These are phyloP conservation scores for Aquatica leii DNA, from an alignment of 2,888 invertebrate genomes.

Conservation along the genomic window DNA sequence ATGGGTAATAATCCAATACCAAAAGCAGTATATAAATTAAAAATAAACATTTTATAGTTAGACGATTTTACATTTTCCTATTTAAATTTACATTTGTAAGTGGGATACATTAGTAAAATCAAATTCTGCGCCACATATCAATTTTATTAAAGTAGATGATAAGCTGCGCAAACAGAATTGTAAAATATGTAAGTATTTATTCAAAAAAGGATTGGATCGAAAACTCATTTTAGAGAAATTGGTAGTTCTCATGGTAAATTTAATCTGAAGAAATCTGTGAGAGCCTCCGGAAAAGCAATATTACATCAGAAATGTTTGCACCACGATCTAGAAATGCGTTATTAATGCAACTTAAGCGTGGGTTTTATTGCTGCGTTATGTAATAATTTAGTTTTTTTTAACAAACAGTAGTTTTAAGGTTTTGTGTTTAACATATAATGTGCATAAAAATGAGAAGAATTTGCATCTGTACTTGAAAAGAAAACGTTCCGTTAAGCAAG, in stretches of 20 bases:
- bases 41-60: conserved; percentile 25
- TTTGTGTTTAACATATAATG: no score
- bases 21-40: conserved; percentile 18
- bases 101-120: conserved; percentile 1
- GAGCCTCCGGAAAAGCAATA: conserved; percentile 31
- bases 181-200: conserved; percentile 35
- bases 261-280: conserved; percentile 38
- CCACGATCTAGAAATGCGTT: conserved; percentile 37
- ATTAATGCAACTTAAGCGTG: conserved; percentile 39
- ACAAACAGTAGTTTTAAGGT: background rate
- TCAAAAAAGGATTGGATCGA: conserved; percentile 37
- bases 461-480: no score
- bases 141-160: conserved; percentile 26
- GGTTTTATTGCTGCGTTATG: conserved; percentile 35
- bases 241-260: conserved; percentile 41
- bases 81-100: background rate
- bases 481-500: no score
- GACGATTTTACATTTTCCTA: background rate
- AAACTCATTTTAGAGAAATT: conserved; percentile 41
- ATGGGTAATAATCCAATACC: conserved; percentile 21
- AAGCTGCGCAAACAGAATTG: conserved; percentile 33
- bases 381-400: conserved; percentile 9
- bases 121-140: conserved; percentile 14
- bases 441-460: no score
- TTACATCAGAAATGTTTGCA: conserved; percentile 37